Percentiles rank a stretch among this genome's conserved stretches.
phyloP scores from a whole-genome alignment of 1,140 invertebrate species.

The Bombyx mori region ASM3026992v2 NC_085129.1:7595501-7596000 shows the following conservation, averaged over 20 bases:
- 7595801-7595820: slow-evolving; percentile 42
- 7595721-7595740: slow-evolving; percentile 47
- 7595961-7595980: slow-evolving; percentile 30
- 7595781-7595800: slow-evolving; percentile 51
- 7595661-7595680: no score
- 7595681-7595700: no score
- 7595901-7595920: slow-evolving; percentile 43
- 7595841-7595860: slow-evolving; percentile 51
- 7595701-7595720: no score
- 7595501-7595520: no score
- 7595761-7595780: slow-evolving; percentile 39
- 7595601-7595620: background rate
- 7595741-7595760: slow-evolving; percentile 48
- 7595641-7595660: background rate
- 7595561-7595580: background rate
- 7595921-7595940: slow-evolving; percentile 40
- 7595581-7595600: background rate
- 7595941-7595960: slow-evolving; percentile 48
- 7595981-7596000: slow-evolving; percentile 21
- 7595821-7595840: slow-evolving; percentile 54
- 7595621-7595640: slow-evolving; percentile 20
- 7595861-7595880: slow-evolving; percentile 52
- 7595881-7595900: slow-evolving; percentile 49
- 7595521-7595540: background rate
- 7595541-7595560: background rate